These are phyloP conservation scores for Parnassius glacialis DNA, from an alignment of 2,888 invertebrate genomes.

Conservation along the genomic window DNA sequence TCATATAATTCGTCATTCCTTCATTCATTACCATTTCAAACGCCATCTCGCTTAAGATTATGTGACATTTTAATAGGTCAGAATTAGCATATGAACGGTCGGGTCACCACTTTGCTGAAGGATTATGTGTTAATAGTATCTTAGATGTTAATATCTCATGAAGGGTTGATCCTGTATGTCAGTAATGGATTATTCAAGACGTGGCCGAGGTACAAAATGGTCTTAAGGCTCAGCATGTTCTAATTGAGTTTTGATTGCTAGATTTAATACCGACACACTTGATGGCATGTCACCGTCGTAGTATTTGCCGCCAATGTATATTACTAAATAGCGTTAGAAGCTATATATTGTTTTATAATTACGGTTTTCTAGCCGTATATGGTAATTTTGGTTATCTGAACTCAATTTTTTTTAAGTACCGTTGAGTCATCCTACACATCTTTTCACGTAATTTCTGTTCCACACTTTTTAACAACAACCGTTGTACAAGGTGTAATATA, in stretches of 20 bases:
- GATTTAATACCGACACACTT: slow-evolving; percentile 33
- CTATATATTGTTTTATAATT: no score
- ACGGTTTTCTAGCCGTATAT: no score
- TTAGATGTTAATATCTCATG: slow-evolving; percentile 66
- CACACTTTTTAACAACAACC: no score
- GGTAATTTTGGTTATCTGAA: no score
- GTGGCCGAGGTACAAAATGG: slow-evolving; percentile 52
- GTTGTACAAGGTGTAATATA: no score
- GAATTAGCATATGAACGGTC: slow-evolving; percentile 69
- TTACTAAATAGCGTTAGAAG: no score
- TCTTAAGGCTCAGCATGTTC: slow-evolving; percentile 41
- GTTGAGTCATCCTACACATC: no score
- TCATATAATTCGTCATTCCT: slow-evolving; percentile 42
- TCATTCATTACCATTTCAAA: slow-evolving; percentile 54
- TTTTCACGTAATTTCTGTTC: no score
- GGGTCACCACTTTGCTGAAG: slow-evolving; percentile 60
- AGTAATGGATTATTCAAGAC: slow-evolving; percentile 66
- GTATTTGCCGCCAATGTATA: slow-evolving; percentile 30
- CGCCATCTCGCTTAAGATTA: slow-evolving; percentile 52
- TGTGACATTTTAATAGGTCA: slow-evolving; percentile 64
- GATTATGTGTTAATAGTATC: slow-evolving; percentile 71
- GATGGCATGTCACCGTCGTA: slow-evolving; percentile 20
- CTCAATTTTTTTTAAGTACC: no score
- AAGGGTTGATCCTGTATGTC: slow-evolving; percentile 63
- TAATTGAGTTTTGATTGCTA: slow-evolving; percentile 55